Evolutionary conservation across 2,797 vertebrate genomes (phyloP).

Genomic region (Streptopelia turtur): DNA sequence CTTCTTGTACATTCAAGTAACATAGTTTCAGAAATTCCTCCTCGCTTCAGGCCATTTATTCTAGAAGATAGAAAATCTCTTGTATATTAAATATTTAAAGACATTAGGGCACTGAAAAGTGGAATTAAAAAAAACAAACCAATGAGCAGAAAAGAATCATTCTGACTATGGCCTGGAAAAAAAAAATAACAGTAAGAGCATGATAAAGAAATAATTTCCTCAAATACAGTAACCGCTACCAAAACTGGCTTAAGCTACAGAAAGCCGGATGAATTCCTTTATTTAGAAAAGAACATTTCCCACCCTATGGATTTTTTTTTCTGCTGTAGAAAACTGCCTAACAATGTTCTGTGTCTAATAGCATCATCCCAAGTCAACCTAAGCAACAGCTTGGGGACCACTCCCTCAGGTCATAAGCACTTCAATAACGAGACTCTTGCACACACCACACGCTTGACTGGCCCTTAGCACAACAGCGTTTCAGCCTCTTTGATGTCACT

Average conservation of each 20-base stretch:
- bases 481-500: background rate
- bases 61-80: background rate
- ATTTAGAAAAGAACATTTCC: background rate
- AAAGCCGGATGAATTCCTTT: background rate
- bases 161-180: background rate
- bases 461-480: background rate
- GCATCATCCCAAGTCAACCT: background rate
- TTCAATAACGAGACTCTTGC: background rate
- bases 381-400: background rate
- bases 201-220: background rate
- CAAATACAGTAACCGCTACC: background rate
- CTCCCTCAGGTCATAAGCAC: background rate
- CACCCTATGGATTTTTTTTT: background rate
- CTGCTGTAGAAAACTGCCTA: background rate
- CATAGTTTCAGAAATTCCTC: background rate
- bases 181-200: background rate
- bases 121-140: background rate
- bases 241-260: background rate
- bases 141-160: background rate
- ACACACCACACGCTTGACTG: background rate
- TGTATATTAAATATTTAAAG: slow-evolving; percentile 21
- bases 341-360: background rate
- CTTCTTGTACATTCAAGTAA: background rate
- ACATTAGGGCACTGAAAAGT: background rate
- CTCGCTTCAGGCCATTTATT: background rate